These are phyloP conservation scores for Odontocolon sp. DNA, from an alignment of 2,888 invertebrate species.

Conservation along the genomic window DNA sequence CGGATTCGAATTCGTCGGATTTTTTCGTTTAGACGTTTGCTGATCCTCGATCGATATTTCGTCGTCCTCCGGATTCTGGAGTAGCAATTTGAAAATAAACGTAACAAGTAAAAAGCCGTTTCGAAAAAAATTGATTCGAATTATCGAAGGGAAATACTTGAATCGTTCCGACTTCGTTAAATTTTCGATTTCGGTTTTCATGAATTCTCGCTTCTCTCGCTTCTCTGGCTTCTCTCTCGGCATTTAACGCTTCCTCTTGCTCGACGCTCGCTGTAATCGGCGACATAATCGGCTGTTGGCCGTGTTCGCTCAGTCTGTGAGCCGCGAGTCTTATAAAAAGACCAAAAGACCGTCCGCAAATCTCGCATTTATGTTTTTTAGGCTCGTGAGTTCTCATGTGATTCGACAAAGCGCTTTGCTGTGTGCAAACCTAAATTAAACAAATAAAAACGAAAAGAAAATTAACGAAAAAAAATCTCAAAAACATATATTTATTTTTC, in stretches of 20 bases:
- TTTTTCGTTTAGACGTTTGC: conserved; percentile 64
- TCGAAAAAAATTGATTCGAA: too few species aligned
- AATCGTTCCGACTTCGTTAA: conserved; percentile 62
- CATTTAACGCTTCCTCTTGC: conserved; percentile 75
- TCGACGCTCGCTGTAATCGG: conserved; percentile 71
- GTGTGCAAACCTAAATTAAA: conserved; percentile 71
- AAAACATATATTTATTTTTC: too few species aligned
- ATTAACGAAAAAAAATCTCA: neutral
- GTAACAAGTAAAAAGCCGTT: neutral
- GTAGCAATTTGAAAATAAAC: neutral
- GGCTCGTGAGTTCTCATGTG: conserved; percentile 78
- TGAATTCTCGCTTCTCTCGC: conserved; percentile 70
- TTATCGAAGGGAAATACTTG: neutral
- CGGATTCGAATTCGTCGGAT: conserved; percentile 54
- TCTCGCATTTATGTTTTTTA: conserved; percentile 75
- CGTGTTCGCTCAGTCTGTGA: conserved; percentile 74
- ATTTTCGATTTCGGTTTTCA: conserved; percentile 63
- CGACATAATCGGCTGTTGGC: conserved; percentile 68
- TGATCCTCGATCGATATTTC: conserved; percentile 62
- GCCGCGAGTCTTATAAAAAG: conserved; percentile 73
- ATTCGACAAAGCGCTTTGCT: conserved; percentile 76
- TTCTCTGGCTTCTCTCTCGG: conserved; percentile 73
- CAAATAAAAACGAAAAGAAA: conserved; percentile 10
- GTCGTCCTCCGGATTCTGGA: conserved; percentile 67
- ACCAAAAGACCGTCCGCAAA: conserved; percentile 75